Base-by-base conservation (phyloP, 2,888 invertebrate genomes). In the Stramonita haemastoma region DNA sequence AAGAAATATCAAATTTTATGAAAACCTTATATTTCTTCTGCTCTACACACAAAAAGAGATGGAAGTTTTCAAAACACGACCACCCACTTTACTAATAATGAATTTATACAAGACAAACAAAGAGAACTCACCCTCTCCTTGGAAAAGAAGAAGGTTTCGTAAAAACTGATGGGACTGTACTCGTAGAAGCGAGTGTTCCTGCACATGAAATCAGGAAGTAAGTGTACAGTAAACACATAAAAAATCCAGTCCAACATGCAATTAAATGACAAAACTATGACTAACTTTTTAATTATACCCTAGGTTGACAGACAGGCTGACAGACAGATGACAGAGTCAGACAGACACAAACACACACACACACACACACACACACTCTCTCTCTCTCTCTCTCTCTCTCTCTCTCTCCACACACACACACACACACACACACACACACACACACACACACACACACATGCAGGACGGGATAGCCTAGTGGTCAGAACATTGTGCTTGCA, bases 111-210 rank as follows among this genome's bases (percentile, higher is more conserved):
- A 46, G 46, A 8, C 46, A 73, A 70, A 1, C 17, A 46, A 5
- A 34, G 17, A 19, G 22, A 34, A 91, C 93, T 92, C 92, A 94
- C 95, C 91, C 94, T 92, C 87, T 95, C 95, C 90, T 92, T 93
- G 13, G 93, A 91, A 22, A 94, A 91, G 91, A 95, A 95, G 57
- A 95, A 91, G 87, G 93, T 94, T 87, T 94, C 93, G 88, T 95
- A 95, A 87, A 94, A 94, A 13, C 92, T 89, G 17, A 93, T 91
- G 34, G 94, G 94, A 89, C 94, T 92, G n/a, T 94, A 92, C 26
- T 92, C 91, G 88, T 92, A 95, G 89, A 93, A 94, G 57, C 92
- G 81, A 85, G 93, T 91, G 77, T 91, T 88, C 70, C 94, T 95
- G 92, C 79, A 93, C 92, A 84, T 8, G 46, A 46, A 8, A 8